Evolutionary conservation across 2,888 invertebrate species (phyloP), one percentile per base, ranked within the genome.

Genomic region (Nymphalis polychloros): DNA sequence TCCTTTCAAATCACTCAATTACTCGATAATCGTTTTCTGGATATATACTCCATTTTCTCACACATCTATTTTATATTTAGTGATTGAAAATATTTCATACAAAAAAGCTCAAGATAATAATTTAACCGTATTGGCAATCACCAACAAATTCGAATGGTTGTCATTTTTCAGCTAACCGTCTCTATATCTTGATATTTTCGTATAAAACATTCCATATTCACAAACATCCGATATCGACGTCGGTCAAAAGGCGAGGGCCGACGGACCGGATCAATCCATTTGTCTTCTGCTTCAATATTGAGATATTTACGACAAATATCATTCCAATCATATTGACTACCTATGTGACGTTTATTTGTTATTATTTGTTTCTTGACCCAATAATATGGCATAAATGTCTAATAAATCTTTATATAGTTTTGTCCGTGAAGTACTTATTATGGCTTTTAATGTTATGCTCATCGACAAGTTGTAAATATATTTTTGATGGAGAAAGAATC

Each of bases 241-340:
- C 68, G 64, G 67, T 53, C 63, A 68, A 59, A 31, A 59, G 63
- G 23, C 57, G 50, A n/a, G 53, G 46, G 47, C 31, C 27, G 46
- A 23, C 52, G 31, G 35, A 8, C 50, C 59, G 52, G 41, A 63
- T 59, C 64, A 63, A 63, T 67, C 70, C 67, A 71, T 74, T 74
- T 71, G 71, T 70, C 71, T 70, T 73, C 69, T 65, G 64, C 71
- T 72, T 68, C 76, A 73, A 76, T 77, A 81, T 83, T 79, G 77
- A 79, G 78, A 81, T 80, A 81, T 79, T 75, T 71, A 41, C 55
- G 48, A 55, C 47, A 72, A 74, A 78, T 74, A 77, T 76, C 77
- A 80, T 78, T 78, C 79, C 75, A 74, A 64, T 69, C 69, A 68
- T 74, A 77, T 75, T 76, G 74, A 76, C 75, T 66, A 59, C 63